phyloP scores from a whole-genome alignment of 2,113 vertebrate genomes.

The Anhinga rufa region DNA sequence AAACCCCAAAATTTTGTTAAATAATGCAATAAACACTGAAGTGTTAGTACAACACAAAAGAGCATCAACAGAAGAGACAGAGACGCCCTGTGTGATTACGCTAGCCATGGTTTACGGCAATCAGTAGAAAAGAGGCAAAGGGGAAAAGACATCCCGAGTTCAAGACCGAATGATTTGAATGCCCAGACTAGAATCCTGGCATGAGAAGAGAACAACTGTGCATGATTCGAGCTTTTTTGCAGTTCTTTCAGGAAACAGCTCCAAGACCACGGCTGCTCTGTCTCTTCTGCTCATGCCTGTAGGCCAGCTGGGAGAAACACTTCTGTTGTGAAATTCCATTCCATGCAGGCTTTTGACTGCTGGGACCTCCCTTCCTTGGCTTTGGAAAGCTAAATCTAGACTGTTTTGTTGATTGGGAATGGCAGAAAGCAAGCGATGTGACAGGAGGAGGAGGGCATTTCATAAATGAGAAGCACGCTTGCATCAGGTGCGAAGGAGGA shows the following conservation, averaged over 20 bases:
- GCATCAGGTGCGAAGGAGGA: background rate
- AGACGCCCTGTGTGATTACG: background rate
- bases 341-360: background rate
- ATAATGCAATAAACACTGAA: background rate
- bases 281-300: background rate
- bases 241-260: background rate
- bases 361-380: background rate
- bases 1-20: background rate
- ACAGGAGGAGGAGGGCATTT: background rate
- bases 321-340: background rate
- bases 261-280: rapidly evolving
- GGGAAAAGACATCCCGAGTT: background rate
- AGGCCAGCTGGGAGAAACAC: background rate
- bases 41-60: background rate
- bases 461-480: background rate
- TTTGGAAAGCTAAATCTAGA: background rate
- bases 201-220: rapidly evolving
- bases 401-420: background rate
- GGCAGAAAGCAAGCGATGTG: background rate
- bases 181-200: background rate
- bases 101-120: background rate
- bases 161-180: background rate
- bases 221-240: background rate
- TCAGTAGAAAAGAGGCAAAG: background rate
- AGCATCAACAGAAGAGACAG: background rate